These are phyloP conservation scores for Ellobius talpinus DNA, from an alignment of 2,113 vertebrate species.

Conservation along the genomic window DNA sequence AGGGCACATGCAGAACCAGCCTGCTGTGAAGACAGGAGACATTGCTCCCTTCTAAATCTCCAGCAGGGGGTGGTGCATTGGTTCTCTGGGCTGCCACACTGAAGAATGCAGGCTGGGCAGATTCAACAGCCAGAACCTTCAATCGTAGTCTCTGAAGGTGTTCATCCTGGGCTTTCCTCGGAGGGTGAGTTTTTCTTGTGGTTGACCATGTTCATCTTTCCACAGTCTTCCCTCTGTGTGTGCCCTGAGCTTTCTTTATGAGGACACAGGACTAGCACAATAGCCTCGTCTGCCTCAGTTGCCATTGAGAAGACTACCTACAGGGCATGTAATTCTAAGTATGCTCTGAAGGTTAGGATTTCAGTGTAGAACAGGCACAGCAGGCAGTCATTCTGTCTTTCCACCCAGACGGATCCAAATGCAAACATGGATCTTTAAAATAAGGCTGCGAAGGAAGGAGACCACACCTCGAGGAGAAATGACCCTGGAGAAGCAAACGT, in stretches of 20 bases:
- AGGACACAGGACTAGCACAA: neutral
- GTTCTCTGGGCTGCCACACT: neutral
- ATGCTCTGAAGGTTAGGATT: neutral
- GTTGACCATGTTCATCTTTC: neutral
- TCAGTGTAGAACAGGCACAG: neutral
- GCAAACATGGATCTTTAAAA: neutral
- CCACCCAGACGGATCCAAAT: neutral
- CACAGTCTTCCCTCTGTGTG: neutral
- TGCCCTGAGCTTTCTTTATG: neutral
- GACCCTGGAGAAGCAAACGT: neutral
- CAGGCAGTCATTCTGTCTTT: neutral
- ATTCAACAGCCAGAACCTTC: neutral
- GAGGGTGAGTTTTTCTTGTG: neutral
- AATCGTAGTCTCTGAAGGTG: neutral
- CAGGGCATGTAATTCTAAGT: neutral
- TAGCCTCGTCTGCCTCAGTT: neutral
- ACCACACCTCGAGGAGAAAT: neutral
- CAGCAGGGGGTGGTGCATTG: accelerated
- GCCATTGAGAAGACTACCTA: neutral
- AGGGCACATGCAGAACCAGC: neutral
- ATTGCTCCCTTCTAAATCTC: neutral
- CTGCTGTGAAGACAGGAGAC: neutral
- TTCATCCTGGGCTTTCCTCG: neutral
- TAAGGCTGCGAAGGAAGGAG: neutral
- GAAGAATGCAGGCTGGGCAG: neutral